phyloP scores from a whole-genome alignment of 2,888 invertebrate genomes.

The Blastobasis lacticolella region DNA sequence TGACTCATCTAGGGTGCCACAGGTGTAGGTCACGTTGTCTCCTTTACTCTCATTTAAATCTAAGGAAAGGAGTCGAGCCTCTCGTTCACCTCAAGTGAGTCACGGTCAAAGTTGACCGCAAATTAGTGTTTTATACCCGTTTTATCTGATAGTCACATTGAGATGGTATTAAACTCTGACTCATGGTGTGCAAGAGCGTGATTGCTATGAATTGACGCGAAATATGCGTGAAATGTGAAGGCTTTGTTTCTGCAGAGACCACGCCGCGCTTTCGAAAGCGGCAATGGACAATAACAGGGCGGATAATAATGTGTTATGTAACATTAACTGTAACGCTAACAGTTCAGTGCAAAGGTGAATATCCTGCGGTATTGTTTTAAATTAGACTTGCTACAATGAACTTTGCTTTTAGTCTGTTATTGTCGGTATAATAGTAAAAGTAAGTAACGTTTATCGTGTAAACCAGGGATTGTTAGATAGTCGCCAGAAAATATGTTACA shows the following conservation, averaged over 20 bases:
- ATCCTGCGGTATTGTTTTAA: too few species aligned
- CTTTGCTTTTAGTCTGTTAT: too few species aligned
- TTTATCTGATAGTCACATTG: conserved; percentile 29
- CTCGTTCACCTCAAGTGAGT: conserved; percentile 31
- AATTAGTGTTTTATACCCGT: conserved; percentile 40
- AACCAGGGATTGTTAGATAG: too few species aligned
- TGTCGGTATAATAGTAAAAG: too few species aligned
- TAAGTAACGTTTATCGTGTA: too few species aligned
- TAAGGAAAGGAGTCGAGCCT: conserved; percentile 18
- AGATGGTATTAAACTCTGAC: conserved; percentile 25
- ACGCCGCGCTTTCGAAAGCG: conserved; percentile 26
- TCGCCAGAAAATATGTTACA: too few species aligned
- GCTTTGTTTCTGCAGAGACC: conserved; percentile 24
- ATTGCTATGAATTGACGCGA: conserved; percentile 25
- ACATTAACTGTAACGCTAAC: not conserved
- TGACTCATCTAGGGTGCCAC: conserved; percentile 19
- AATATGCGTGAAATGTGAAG: conserved; percentile 26
- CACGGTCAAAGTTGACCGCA: conserved; percentile 46
- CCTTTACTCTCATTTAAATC: conserved; percentile 11
- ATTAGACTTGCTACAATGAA: too few species aligned
- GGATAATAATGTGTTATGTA: not conserved
- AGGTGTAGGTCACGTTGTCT: conserved; percentile 24
- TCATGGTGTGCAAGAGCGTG: conserved; percentile 32
- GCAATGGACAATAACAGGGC: conserved; percentile 4
- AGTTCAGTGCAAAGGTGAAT: not conserved